Conservation (phyloP, 2,113 vertebrate species). For the Pelecanoides urinatrix region DNA sequence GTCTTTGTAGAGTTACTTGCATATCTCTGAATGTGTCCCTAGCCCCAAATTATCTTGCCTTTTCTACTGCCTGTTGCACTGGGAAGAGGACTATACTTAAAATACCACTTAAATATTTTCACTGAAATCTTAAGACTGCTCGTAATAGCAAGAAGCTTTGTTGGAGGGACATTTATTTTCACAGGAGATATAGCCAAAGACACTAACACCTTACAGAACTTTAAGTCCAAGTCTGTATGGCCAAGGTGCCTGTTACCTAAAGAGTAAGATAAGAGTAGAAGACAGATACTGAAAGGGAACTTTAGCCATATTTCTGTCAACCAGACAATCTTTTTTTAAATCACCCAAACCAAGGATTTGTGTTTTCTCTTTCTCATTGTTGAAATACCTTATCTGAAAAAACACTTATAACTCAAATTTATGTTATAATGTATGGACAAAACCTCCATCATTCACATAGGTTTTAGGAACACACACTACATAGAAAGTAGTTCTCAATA, state of each 20-base stretch:
- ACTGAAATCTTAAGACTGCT: not conserved
- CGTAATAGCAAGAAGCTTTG: not conserved
- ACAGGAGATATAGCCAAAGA: not conserved
- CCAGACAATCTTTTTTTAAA: not conserved
- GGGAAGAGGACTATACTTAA: not conserved
- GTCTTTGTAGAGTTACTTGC: not conserved
- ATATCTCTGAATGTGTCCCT: accelerated
- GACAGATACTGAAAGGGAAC: not conserved
- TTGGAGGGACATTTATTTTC: not conserved
- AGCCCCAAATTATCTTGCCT: not conserved
- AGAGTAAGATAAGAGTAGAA: no score
- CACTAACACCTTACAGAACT: not conserved
- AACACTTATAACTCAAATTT: not conserved
- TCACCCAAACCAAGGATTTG: not conserved
- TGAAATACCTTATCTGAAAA: not conserved
- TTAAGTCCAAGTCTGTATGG: not conserved
- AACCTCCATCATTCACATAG: not conserved
- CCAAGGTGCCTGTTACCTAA: not conserved
- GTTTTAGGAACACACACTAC: not conserved
- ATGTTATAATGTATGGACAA: not conserved
- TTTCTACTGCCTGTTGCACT: not conserved
- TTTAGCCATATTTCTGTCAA: not conserved
- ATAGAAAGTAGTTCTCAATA: not conserved
- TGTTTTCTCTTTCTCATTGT: not conserved
- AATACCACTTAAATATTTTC: not conserved